A percentile compares a stretch with the other conserved stretches of the same genome.
Evolutionary conservation across 1,140 invertebrate species (phyloP).

Genomic region (Delia radicum): DNA sequence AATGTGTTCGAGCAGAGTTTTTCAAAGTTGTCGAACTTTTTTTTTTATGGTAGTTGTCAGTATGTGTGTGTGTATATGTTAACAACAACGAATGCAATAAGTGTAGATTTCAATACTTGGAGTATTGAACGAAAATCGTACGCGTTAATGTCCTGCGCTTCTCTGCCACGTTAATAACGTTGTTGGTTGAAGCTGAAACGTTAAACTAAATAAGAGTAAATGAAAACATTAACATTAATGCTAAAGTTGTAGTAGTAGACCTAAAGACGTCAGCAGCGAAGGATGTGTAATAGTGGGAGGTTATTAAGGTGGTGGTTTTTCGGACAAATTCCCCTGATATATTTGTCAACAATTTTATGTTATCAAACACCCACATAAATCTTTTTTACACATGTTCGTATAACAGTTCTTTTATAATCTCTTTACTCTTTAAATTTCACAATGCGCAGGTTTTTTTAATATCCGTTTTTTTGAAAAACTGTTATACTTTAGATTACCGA

Average conservation of each 20-base stretch:
- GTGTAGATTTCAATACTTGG: background rate
- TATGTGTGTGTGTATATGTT: no score
- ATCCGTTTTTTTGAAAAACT: background rate
- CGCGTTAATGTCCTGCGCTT: slow-evolving; percentile 35
- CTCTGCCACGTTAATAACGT: background rate
- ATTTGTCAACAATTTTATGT: no score
- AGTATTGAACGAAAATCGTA: slow-evolving; percentile 29
- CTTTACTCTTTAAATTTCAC: background rate
- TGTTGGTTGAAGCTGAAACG: slow-evolving; percentile 7
- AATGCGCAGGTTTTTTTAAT: background rate
- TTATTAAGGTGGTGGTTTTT: background rate
- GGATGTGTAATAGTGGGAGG: background rate
- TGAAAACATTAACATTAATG: background rate
- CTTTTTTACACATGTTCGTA: background rate
- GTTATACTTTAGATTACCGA: background rate
- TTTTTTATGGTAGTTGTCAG: background rate
- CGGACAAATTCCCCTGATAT: no score
- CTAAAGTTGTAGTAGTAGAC: background rate
- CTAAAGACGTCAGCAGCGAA: background rate
- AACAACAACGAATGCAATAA: background rate
- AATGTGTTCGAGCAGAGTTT: slow-evolving; percentile 44
- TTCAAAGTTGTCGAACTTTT: slow-evolving; percentile 56
- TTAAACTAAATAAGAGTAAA: slow-evolving; percentile 7
- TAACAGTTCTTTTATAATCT: background rate
- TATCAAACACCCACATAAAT: background rate